These are phyloP conservation scores for Parazoanthus atlanticus DNA, from an alignment of 92 coral and sea anemone genomes.

Conservation along the genomic window DNA sequence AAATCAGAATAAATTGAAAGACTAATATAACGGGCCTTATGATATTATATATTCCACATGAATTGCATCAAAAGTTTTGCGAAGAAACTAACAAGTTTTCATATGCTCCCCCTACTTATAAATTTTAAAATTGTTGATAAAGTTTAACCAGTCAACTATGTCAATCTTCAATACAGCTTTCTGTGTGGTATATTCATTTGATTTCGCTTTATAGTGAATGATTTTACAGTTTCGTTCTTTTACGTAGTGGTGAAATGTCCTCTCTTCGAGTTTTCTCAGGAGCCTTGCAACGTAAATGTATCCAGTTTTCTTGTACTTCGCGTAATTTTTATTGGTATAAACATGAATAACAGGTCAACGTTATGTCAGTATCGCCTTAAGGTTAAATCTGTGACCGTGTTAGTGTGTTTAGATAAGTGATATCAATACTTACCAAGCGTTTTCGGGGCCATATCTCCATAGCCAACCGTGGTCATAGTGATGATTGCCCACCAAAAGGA, in stretches of 20 bases:
- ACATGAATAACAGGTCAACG: not conserved
- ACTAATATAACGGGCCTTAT: too few relatives aligned
- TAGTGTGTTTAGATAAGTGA: not conserved
- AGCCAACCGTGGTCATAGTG: slow-evolving; percentile 99
- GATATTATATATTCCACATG: too few relatives aligned
- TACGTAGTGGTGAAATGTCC: not conserved
- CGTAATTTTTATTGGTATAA: not conserved
- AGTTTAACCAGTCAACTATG: not conserved
- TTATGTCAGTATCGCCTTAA: not conserved
- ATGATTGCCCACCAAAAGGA: slow-evolving; percentile 99
- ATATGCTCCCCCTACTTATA: not conserved
- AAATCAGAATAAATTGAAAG: not conserved
- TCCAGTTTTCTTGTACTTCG: not conserved
- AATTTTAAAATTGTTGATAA: not conserved
- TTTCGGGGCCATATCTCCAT: slow-evolving; percentile 94
- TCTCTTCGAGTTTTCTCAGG: not conserved
- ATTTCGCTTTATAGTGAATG: not conserved
- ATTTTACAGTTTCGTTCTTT: too few relatives aligned
- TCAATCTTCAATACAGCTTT: not conserved
- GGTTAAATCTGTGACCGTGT: not conserved
- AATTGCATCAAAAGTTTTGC: too few relatives aligned
- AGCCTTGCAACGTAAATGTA: not conserved
- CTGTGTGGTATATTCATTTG: not conserved
- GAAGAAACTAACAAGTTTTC: too few relatives aligned
- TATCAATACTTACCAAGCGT: slow-evolving; percentile 76